Conservation (phyloP, 2,888 invertebrate species). For the Synanthedon tipuliformis region DNA sequence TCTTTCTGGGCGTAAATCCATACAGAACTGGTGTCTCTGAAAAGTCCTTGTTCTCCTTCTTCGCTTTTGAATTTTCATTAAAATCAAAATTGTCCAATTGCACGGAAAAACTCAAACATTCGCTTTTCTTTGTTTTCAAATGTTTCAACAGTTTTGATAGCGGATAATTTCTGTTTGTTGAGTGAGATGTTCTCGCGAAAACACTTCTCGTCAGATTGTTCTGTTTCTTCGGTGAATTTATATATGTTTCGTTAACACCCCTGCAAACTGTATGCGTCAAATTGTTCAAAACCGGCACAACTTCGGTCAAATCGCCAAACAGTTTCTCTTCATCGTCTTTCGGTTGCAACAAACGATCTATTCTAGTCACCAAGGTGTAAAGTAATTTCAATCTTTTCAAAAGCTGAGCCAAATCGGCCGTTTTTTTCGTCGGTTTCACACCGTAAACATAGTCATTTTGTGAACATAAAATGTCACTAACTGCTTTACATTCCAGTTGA, state of each 20-base stretch:
- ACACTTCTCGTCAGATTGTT: slow-evolving; percentile 36
- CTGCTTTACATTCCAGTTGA: slow-evolving; percentile 51
- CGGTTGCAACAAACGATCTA: slow-evolving; percentile 38
- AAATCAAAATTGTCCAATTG: slow-evolving; percentile 30
- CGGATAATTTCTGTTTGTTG: slow-evolving; percentile 22
- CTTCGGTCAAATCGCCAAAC: slow-evolving; percentile 26
- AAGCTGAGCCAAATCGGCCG: slow-evolving; percentile 33
- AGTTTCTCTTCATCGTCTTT: slow-evolving; percentile 43
- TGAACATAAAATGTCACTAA: slow-evolving; percentile 37
- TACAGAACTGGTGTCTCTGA: slow-evolving; percentile 30
- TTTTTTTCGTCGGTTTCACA: slow-evolving; percentile 22
- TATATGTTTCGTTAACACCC: slow-evolving; percentile 30
- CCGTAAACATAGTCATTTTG: slow-evolving; percentile 28
- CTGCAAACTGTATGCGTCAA: slow-evolving; percentile 35
- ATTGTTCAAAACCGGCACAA: slow-evolving; percentile 22
- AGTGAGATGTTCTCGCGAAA: slow-evolving; percentile 36
- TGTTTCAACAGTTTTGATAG: slow-evolving; percentile 39
- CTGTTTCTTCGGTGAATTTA: slow-evolving; percentile 20
- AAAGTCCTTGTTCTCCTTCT: slow-evolving; percentile 2
- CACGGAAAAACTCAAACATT: slow-evolving; percentile 47
- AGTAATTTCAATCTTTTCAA: slow-evolving; percentile 47
- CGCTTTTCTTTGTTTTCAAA: slow-evolving; percentile 28
- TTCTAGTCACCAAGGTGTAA: slow-evolving; percentile 44
- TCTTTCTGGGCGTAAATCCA: slow-evolving; percentile 37
- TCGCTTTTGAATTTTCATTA: slow-evolving; percentile 12